Percentiles rank a stretch among this genome's conserved stretches.
These are phyloP conservation scores for Champsocephalus esox DNA, from an alignment of 2,797 vertebrate species.

Conservation along the genomic window DNA sequence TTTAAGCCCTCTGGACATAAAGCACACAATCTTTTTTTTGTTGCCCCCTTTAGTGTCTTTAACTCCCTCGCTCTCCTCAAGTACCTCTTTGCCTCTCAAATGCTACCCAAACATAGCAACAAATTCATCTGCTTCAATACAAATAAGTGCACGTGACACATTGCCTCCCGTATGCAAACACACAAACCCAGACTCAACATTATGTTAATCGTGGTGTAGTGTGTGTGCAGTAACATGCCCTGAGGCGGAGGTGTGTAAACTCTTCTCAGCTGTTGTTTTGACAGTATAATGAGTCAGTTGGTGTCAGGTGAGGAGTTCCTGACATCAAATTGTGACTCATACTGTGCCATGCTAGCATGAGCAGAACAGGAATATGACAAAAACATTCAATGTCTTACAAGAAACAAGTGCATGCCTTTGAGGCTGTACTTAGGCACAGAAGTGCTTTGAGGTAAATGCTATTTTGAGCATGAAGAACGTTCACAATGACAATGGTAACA, in stretches of 20 bases:
- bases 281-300: slow-evolving; percentile 26
- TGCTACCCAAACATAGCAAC: slow-evolving; percentile 23
- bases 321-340: slow-evolving; percentile 47
- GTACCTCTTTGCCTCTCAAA: slow-evolving; percentile 22
- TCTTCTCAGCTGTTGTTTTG: slow-evolving; percentile 41
- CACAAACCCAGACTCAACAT: neutral
- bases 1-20: slow-evolving; percentile 7
- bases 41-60: neutral
- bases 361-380: neutral
- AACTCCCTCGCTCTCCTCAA: neutral
- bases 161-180: neutral
- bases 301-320: slow-evolving; percentile 29
- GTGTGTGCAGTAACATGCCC: neutral
- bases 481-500: neutral
- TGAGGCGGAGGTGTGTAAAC: slow-evolving; percentile 41
- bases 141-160: neutral
- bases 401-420: no score
- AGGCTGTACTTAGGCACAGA: neutral
- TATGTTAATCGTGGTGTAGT: neutral
- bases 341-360: neutral
- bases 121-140: neutral
- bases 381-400: neutral
- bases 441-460: neutral
- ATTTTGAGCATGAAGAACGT: neutral
- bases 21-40: neutral